These are phyloP conservation scores for Rhinogobio ventralis DNA, from an alignment of 2,797 vertebrate species.

Conservation along the genomic window DNA sequence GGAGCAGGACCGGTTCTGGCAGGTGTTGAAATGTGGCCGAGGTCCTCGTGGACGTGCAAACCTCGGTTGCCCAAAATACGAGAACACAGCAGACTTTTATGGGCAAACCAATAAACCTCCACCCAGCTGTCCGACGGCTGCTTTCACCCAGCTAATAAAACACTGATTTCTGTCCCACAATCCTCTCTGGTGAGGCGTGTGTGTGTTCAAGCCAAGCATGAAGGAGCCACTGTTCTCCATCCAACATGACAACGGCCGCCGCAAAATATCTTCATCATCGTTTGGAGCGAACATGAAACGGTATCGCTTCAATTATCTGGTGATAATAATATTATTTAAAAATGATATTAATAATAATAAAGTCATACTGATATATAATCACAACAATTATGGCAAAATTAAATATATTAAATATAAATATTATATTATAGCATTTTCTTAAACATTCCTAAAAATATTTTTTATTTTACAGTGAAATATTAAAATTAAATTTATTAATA, in stretches of 20 bases:
- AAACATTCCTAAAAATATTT: too few relatives aligned
- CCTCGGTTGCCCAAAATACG: slow-evolving; percentile 22
- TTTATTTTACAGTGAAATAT: too few relatives aligned
- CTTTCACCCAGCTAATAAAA: slow-evolving; percentile 54
- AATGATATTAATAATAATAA: too few relatives aligned
- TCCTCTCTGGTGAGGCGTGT: slow-evolving; percentile 35
- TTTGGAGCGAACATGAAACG: not conserved
- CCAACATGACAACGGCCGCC: not conserved
- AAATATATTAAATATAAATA: too few relatives aligned
- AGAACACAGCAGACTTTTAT: slow-evolving; percentile 33
- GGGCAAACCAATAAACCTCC: slow-evolving; percentile 53
- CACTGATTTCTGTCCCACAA: slow-evolving; percentile 36
- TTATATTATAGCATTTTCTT: too few relatives aligned
- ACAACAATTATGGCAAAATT: too few relatives aligned
- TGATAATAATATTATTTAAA: too few relatives aligned
- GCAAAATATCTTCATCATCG: not conserved
- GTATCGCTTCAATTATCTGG: too few relatives aligned
- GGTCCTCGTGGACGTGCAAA: not conserved
- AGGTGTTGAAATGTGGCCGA: slow-evolving; percentile 11
- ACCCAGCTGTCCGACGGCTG: slow-evolving; percentile 55
- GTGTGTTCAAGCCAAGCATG: not conserved
- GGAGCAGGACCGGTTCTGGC: not conserved
- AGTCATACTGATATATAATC: too few relatives aligned
- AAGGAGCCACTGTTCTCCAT: slow-evolving; percentile 38
- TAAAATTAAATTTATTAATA: too few relatives aligned